Percentiles rank a stretch among this genome's conserved stretches.
phyloP scores from a whole-genome alignment of 2,797 vertebrate species.

The Hirundo rustica region DNA sequence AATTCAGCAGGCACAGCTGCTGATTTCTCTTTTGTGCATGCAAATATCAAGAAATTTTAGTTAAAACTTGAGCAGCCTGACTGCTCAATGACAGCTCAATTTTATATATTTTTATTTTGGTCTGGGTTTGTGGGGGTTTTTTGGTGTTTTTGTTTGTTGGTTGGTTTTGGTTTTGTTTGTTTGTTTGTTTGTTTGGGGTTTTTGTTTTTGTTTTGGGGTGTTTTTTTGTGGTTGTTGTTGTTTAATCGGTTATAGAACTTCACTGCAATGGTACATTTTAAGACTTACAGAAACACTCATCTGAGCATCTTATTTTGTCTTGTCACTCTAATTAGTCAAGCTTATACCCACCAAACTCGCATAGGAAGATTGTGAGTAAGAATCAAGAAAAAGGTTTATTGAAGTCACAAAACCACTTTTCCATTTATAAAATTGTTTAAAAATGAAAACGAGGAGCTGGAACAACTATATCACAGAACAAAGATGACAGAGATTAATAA shows the following conservation, averaged over 20 bases:
- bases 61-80: not conserved
- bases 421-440: slow-evolving; percentile 11
- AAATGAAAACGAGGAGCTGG: slow-evolving; percentile 16
- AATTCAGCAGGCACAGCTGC: not conserved
- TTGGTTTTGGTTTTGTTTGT: no score
- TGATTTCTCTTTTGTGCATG: not conserved
- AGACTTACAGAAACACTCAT: not conserved
- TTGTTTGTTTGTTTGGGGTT: no score
- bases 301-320: not conserved
- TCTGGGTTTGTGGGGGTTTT: not conserved
- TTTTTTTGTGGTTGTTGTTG: not conserved
- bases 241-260: not conserved
- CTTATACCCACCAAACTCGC: not conserved
- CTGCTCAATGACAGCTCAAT: not conserved
- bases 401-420: not conserved
- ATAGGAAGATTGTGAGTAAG: not conserved
- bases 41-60: not conserved
- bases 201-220: not conserved
- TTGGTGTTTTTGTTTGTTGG: not conserved
- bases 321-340: not conserved
- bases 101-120: not conserved
- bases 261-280: not conserved
- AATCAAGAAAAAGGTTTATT: not conserved
- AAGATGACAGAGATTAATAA: slow-evolving; percentile 27
- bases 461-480: not conserved